Percentiles rank a stretch among this genome's conserved stretches.
These are phyloP conservation scores for Volucella inflata DNA, from an alignment of 2,888 invertebrate genomes.

Conservation along the genomic window DNA sequence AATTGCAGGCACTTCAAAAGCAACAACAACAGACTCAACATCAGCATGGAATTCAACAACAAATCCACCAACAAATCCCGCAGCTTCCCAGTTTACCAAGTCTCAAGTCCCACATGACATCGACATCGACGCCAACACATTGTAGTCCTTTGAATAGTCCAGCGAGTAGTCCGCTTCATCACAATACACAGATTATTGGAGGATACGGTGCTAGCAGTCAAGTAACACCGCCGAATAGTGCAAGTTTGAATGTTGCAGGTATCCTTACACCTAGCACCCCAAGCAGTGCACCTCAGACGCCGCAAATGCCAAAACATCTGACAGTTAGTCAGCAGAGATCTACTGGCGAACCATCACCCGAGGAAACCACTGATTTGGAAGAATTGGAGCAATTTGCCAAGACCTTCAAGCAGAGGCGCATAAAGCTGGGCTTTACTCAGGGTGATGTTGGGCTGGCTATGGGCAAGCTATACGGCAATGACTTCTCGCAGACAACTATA, in stretches of 20 bases:
- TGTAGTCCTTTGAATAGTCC: constrained; percentile 83
- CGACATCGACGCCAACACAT: constrained; percentile 81
- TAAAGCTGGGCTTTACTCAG: constrained; percentile 99
- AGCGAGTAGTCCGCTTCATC: constrained; percentile 80
- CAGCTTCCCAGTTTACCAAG: constrained; percentile 76
- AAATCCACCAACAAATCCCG: constrained; percentile 72
- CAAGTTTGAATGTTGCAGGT: constrained; percentile 83
- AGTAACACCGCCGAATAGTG: constrained; percentile 85
- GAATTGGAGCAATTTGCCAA: constrained; percentile 99
- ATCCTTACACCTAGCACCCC: constrained; percentile 86
- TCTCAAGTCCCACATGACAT: constrained; percentile 60
- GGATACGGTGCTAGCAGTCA: constrained; percentile 79
- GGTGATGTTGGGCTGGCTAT: constrained; percentile 99
- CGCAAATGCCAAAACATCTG: constrained; percentile 85
- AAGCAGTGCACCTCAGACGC: constrained; percentile 85
- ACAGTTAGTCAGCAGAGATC: constrained; percentile 85
- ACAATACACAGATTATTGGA: constrained; percentile 67
- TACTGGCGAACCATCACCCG: constrained; percentile 92
- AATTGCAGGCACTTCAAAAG: constrained; percentile 91
- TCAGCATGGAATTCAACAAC: constrained; percentile 71
- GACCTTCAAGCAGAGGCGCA: constrained; percentile 98
- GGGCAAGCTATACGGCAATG: constrained; percentile 99
- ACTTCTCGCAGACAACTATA: constrained; percentile 99
- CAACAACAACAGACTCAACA: constrained; percentile 83
- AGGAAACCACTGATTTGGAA: constrained; percentile 98